These are phyloP conservation scores for Artemia sinica DNA, from an alignment of 2,888 invertebrate genomes.

Conservation along the genomic window DNA sequence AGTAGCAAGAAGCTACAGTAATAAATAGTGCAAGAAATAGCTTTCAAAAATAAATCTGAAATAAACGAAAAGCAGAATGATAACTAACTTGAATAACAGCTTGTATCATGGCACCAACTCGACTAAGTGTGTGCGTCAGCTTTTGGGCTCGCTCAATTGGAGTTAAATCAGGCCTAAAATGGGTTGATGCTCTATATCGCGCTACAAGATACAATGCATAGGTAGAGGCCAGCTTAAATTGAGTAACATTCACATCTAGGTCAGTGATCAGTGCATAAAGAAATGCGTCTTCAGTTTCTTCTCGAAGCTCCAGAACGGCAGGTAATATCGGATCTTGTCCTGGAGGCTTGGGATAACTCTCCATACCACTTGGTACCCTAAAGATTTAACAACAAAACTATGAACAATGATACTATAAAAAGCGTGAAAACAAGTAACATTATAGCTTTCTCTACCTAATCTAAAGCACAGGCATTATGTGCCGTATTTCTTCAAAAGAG, in stretches of 20 bases:
- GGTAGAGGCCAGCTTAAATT: slow-evolving; percentile 85
- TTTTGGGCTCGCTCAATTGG: slow-evolving; percentile 81
- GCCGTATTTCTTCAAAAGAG: no score
- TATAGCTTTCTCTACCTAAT: background rate
- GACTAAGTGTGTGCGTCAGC: slow-evolving; percentile 70
- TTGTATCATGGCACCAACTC: slow-evolving; percentile 46
- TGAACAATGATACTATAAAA: slow-evolving; percentile 2
- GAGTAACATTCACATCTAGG: slow-evolving; percentile 48
- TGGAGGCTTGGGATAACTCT: slow-evolving; percentile 15
- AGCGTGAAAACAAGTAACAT: slow-evolving; percentile 18
- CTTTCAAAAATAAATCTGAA: no score
- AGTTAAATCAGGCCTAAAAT: slow-evolving; percentile 76
- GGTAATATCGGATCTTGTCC: slow-evolving; percentile 80
- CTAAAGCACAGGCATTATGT: no score
- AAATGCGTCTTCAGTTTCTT: slow-evolving; percentile 83
- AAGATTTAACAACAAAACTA: slow-evolving; percentile 16
- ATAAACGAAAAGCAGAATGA: background rate
- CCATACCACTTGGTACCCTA: slow-evolving; percentile 11
- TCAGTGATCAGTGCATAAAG: slow-evolving; percentile 70
- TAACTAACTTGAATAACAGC: slow-evolving; percentile 15
- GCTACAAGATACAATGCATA: slow-evolving; percentile 84
- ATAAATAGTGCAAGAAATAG: background rate
- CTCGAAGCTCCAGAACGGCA: slow-evolving; percentile 82
- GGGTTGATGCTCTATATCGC: slow-evolving; percentile 71
- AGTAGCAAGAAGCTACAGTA: slow-evolving; percentile 13